A percentile compares a stretch with the other conserved stretches of the same genome.
Conservation (phyloP, 2,113 vertebrate species). For the Myiopsitta monachus region DNA sequence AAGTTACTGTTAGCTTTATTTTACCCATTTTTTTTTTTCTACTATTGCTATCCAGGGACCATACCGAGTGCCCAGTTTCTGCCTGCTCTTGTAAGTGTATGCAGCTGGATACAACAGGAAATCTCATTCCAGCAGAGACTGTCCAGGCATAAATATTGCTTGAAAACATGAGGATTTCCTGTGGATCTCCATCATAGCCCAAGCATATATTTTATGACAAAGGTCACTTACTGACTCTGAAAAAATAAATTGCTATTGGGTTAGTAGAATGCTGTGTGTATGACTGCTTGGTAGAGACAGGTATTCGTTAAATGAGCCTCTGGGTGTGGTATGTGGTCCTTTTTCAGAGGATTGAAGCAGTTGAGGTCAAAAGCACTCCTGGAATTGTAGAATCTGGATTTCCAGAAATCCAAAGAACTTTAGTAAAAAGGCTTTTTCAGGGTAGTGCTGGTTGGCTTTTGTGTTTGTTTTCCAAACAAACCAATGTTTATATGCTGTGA, state of each 20-base stretch:
- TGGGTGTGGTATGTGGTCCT: not conserved
- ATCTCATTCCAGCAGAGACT: constrained; percentile 92
- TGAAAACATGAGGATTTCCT: not conserved
- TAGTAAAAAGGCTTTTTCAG: not conserved
- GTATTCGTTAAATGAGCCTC: constrained; percentile 28
- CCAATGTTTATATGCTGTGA: not conserved
- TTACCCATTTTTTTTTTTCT: not conserved
- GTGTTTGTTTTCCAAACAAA: not conserved
- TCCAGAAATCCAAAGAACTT: not conserved
- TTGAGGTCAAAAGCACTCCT: not conserved
- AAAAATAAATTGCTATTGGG: constrained; percentile 69
- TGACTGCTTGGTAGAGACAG: constrained; percentile 53
- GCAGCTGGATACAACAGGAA: constrained; percentile 98
- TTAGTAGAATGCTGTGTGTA: constrained; percentile 55
- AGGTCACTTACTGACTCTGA: constrained; percentile 50
- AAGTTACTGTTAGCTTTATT: not conserved
- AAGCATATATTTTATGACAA: constrained; percentile 53
- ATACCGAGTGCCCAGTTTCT: constrained; percentile 95
- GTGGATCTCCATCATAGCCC: constrained; percentile 18
- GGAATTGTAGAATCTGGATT: not conserved
- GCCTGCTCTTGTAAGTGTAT: constrained; percentile 97
- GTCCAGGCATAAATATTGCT: constrained; percentile 73
- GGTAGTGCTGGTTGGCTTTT: not conserved
- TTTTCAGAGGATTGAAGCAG: not conserved
- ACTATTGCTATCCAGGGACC: constrained; percentile 79